These are phyloP conservation scores for Mormyrus hasselquistii DNA, from an alignment of 2,797 vertebrate species.

Conservation along the genomic window DNA sequence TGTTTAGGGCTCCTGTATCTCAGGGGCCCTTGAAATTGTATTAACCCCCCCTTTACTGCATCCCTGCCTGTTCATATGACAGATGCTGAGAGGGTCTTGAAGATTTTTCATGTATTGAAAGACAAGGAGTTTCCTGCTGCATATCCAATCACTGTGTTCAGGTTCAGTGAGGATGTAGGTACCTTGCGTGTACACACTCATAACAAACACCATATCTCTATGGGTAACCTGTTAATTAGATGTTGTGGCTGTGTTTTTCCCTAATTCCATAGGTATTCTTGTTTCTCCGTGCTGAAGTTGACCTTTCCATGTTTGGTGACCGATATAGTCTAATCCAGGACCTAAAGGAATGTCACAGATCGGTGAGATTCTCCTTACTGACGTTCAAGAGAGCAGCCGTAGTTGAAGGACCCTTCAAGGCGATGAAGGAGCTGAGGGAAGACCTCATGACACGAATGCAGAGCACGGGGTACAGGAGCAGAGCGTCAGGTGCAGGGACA, in stretches of 20 bases:
- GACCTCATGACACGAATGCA: conserved; percentile 35
- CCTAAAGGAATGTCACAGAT: conserved; percentile 38
- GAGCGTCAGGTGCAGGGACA: neutral
- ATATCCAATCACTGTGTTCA: conserved; percentile 45
- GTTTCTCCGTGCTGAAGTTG: conserved; percentile 35
- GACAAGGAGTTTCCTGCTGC: conserved; percentile 36
- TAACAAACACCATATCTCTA: neutral
- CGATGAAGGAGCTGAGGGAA: conserved; percentile 35
- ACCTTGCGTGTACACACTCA: neutral
- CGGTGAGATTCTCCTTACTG: conserved; percentile 30
- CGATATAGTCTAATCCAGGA: conserved; percentile 14
- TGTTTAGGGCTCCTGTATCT: neutral
- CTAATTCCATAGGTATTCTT: conserved; percentile 38
- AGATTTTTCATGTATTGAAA: conserved; percentile 36
- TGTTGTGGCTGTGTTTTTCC: neutral
- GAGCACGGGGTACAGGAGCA: neutral
- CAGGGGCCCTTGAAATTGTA: no score
- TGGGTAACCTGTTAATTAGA: neutral
- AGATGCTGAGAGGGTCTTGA: conserved; percentile 48
- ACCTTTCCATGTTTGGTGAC: conserved; percentile 34
- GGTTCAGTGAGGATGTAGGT: conserved; percentile 44
- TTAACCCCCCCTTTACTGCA: neutral
- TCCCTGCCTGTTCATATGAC: conserved; percentile 15
- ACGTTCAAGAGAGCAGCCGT: neutral
- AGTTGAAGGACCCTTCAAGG: conserved; percentile 45